Evolutionary conservation across 2,888 invertebrate species (phyloP).

Genomic region (Zaprionus obscuricornis): DNA sequence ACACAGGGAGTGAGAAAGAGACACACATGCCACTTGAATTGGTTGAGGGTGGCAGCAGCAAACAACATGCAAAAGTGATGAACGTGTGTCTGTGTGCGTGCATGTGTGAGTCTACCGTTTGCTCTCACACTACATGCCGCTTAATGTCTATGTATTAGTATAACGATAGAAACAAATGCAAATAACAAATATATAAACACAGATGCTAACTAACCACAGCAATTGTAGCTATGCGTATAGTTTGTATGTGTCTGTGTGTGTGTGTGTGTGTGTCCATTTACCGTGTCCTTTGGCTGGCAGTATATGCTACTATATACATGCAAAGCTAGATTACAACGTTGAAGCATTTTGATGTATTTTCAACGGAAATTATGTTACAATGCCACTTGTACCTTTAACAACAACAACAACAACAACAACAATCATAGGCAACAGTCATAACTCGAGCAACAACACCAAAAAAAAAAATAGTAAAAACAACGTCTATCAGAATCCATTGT

Average conservation of each 20-base stretch:
- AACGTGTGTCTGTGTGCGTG: slow-evolving; percentile 32
- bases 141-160: slow-evolving; percentile 18
- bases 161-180: slow-evolving; percentile 59
- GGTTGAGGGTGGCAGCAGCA: slow-evolving; percentile 29
- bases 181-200: slow-evolving; percentile 75
- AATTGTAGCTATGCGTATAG: slow-evolving; percentile 18
- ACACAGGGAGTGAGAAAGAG: neutral
- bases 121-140: slow-evolving; percentile 1
- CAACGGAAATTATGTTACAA: slow-evolving; percentile 73
- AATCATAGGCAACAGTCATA: slow-evolving; percentile 18
- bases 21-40: slow-evolving; percentile 10
- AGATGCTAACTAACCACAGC: slow-evolving; percentile 77
- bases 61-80: slow-evolving; percentile 54
- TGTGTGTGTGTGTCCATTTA: slow-evolving; percentile 15
- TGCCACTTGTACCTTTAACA: slow-evolving; percentile 52
- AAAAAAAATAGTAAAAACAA: slow-evolving; percentile 18
- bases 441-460: slow-evolving; percentile 15
- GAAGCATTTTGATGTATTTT: slow-evolving; percentile 71
- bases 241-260: slow-evolving; percentile 9
- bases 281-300: slow-evolving; percentile 23
- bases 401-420: slow-evolving; percentile 7
- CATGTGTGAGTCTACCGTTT: slow-evolving; percentile 1
- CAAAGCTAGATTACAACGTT: slow-evolving; percentile 57
- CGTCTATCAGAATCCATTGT: slow-evolving; percentile 27
- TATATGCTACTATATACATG: slow-evolving; percentile 47